Conservation (phyloP, 1,140 invertebrate genomes). For the Maconellicoccus hirsutus region DNA sequence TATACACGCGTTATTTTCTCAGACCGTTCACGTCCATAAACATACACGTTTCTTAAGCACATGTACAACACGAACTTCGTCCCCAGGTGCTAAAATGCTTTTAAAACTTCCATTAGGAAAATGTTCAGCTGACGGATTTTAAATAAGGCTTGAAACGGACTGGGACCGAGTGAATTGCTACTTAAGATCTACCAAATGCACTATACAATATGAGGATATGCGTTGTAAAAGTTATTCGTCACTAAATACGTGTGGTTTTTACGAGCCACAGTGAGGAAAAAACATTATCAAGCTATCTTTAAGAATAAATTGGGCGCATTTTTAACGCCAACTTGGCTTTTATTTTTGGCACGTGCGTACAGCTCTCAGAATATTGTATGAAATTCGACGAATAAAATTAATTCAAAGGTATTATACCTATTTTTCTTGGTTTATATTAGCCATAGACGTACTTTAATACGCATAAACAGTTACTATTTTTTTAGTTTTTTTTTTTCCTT, state of each 20-base stretch:
- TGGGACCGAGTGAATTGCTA: not conserved
- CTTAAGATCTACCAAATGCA: not conserved
- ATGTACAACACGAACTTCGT: not conserved
- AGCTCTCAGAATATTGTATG: too few relatives aligned
- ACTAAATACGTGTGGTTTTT: not conserved
- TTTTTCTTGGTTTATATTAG: too few relatives aligned
- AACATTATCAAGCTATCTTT: not conserved
- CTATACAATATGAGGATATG: not conserved
- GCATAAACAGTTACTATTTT: too few relatives aligned
- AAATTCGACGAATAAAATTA: too few relatives aligned
- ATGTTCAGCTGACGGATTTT: conserved; percentile 3
- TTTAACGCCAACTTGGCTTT: too few relatives aligned
- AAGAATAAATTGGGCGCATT: too few relatives aligned
- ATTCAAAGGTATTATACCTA: too few relatives aligned
- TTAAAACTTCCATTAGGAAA: conserved; percentile 4
- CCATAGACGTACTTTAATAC: too few relatives aligned
- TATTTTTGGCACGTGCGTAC: too few relatives aligned
- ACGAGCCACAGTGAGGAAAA: not conserved
- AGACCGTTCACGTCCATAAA: not conserved
- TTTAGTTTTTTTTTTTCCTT: too few relatives aligned
- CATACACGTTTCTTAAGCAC: not conserved
- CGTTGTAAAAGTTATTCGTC: not conserved
- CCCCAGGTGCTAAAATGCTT: conserved; percentile 7
- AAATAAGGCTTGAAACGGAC: not conserved
- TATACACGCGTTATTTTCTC: too few relatives aligned